Conservation (phyloP, 2,113 vertebrate species). For the Phoxinus phoxinus region DNA sequence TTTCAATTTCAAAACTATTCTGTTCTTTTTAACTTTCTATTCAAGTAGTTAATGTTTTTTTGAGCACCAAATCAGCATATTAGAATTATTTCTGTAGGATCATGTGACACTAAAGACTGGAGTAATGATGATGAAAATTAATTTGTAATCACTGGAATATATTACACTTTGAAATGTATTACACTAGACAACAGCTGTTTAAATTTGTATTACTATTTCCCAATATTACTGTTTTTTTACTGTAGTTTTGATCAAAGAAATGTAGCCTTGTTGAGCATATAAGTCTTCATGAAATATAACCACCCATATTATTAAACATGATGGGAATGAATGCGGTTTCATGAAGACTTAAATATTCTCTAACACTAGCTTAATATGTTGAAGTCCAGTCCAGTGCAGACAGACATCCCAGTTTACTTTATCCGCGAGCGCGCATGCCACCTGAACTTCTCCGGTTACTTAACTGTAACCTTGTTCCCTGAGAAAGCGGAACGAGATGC, state of each 20-base stretch:
- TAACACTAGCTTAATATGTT: background rate
- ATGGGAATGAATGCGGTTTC: background rate
- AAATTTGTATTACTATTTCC: too few relatives aligned
- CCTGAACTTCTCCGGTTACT: too few relatives aligned
- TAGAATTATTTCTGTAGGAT: background rate
- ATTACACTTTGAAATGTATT: background rate
- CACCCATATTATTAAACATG: background rate
- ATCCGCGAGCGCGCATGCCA: conserved; percentile 62
- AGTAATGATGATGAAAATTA: background rate
- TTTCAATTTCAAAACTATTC: too few relatives aligned
- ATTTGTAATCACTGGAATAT: background rate
- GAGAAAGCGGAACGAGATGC: too few relatives aligned
- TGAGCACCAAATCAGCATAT: background rate
- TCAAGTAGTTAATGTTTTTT: background rate
- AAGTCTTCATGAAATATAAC: background rate
- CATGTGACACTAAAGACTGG: background rate
- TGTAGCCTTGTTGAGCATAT: too few relatives aligned
- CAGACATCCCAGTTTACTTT: conserved; percentile 56
- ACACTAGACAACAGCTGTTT: too few relatives aligned
- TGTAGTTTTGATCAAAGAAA: too few relatives aligned
- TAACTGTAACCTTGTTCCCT: too few relatives aligned
- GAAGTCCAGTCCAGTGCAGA: conserved; percentile 11
- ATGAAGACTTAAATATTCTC: background rate
- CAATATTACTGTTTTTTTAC: too few relatives aligned
- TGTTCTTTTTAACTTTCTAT: background rate